Base-by-base conservation (phyloP, 2,888 invertebrate species). In the Pollenia amentaria region DNA sequence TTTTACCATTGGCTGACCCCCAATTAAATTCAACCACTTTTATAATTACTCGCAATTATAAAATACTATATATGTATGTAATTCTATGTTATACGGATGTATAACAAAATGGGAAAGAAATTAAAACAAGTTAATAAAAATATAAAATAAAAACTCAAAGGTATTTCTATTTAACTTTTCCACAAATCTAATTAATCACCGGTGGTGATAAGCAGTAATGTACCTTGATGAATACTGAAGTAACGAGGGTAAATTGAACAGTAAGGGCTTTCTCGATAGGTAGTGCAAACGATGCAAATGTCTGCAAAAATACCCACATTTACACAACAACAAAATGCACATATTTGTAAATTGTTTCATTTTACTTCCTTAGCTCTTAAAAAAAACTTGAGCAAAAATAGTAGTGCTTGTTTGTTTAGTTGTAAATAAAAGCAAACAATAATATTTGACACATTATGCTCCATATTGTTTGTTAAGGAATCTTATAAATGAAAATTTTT, bases 151-250 rank as follows among this genome's bases (percentile, higher is more conserved):
- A 40, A 70, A 7, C 18, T 65, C 12, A 48, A 53, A 70, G 11
- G 48, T 67, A 18, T 11, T 21, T 67, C 8, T 12, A 42, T 53
- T 44, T 55, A 42, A 42, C 38, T 42, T 55, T 14, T 53, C 55
- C 42, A 42, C 12, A 42, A 70, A 55, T 70, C 53, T 40, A 70
- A 70, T 70, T 53, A 70, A 53, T 70, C 40, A 53, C 53, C 55
- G 55, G 55, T 70, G 7, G 18, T 70, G 55, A 51, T 55, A 42
- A 70, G 3, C 18, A 21, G 21, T 8, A 8, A 29, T 48, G n/a
- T 67, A 14, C 12, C 0, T 44, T 44, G 44, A 18, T 65, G 14
- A 9, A 21, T 44, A 42, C 21, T 7, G 6, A 14, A 42, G 21
- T 18, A 64, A 46, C 9, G 65, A 40, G 46, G 46, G 21, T 11